Conservation (phyloP, 2,888 invertebrate species). For the Nysson spinosus region DNA sequence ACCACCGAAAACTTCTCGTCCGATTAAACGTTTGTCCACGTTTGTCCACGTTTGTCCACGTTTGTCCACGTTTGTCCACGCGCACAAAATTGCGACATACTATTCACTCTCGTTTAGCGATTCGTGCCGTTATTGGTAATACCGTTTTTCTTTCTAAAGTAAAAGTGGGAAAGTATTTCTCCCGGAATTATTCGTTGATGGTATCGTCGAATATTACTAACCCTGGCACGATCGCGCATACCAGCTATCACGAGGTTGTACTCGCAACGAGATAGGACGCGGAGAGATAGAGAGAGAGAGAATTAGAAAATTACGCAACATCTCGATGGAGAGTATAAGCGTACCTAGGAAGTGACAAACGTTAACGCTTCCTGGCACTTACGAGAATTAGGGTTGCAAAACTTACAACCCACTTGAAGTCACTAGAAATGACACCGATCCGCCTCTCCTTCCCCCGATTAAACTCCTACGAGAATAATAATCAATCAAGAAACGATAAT, state of each 20-base stretch:
- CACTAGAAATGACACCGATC: constrained; percentile 23
- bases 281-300: constrained; percentile 4
- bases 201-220: too few species aligned
- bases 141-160: too few species aligned
- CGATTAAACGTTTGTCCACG: too few species aligned
- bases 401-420: constrained; percentile 27
- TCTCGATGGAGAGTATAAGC: constrained; percentile 8
- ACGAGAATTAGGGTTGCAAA: constrained; percentile 46
- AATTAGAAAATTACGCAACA: constrained; percentile 35
- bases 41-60: too few species aligned
- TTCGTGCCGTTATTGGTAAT: too few species aligned
- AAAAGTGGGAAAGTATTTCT: too few species aligned
- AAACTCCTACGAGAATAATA: constrained; percentile 1
- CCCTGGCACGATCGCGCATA: background rate
- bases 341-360: constrained; percentile 30
- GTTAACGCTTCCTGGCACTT: constrained; percentile 49
- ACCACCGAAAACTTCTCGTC: too few species aligned
- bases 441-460: background rate
- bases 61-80: too few species aligned
- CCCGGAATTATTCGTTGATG: too few species aligned
- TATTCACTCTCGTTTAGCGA: too few species aligned
- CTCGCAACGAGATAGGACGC: background rate
- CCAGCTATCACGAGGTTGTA: background rate
- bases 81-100: too few species aligned
- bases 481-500: background rate